Conservation (phyloP, 2,797 vertebrate species). For the Anabas testudineus region DNA sequence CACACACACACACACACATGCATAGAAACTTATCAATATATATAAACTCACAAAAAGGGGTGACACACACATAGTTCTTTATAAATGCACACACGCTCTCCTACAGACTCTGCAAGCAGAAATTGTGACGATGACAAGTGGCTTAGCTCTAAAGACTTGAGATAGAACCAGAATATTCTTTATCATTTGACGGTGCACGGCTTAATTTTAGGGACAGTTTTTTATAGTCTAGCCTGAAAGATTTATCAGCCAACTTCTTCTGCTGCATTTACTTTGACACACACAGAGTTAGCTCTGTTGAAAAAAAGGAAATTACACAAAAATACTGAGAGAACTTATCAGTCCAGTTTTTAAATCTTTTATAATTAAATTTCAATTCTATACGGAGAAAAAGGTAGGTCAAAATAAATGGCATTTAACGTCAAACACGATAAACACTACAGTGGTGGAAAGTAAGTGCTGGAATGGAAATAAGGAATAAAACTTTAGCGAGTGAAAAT, state of each 20-base stretch:
- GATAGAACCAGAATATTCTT: slow-evolving; percentile 60
- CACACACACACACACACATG: slow-evolving; percentile 12
- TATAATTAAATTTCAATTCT: slow-evolving; percentile 52
- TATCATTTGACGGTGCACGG: slow-evolving; percentile 52
- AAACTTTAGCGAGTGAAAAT: slow-evolving; percentile 66
- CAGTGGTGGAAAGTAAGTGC: slow-evolving; percentile 21
- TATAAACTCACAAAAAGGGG: slow-evolving; percentile 3
- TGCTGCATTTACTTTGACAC: slow-evolving; percentile 49
- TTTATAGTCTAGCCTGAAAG: slow-evolving; percentile 66
- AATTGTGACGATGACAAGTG: slow-evolving; percentile 39
- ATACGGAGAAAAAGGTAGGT: slow-evolving; percentile 15
- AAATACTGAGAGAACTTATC: slow-evolving; percentile 32
- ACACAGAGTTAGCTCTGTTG: neutral
- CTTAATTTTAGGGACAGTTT: slow-evolving; percentile 72
- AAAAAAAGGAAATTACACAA: slow-evolving; percentile 31
- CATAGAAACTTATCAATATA: slow-evolving; percentile 23
- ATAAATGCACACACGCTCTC: slow-evolving; percentile 5
- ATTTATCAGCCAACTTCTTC: slow-evolving; percentile 59
- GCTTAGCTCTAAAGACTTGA: slow-evolving; percentile 44
- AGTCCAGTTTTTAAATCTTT: slow-evolving; percentile 45
- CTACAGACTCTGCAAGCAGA: slow-evolving; percentile 17
- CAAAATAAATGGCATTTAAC: slow-evolving; percentile 56
- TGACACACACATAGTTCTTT: slow-evolving; percentile 15
- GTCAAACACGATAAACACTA: slow-evolving; percentile 50
- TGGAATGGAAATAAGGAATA: slow-evolving; percentile 65